Percentiles rank a stretch among this genome's conserved stretches.
phyloP scores from a whole-genome alignment of 2,113 vertebrate genomes.

The Bubo bubo region DNA sequence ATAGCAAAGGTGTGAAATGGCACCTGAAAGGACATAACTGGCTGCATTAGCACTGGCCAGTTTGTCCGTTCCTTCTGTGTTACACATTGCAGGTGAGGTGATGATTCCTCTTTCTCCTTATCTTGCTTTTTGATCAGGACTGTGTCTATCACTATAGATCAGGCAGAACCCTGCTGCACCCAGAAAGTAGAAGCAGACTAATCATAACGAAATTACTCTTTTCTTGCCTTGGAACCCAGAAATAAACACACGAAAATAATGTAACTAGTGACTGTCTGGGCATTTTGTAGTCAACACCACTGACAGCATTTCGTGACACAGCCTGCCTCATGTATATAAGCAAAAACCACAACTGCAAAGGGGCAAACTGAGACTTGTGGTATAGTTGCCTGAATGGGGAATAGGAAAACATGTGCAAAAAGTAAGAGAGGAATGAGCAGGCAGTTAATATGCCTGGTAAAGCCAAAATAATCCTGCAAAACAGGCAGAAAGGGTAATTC shows the following conservation, averaged over 20 bases:
- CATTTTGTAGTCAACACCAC: not conserved
- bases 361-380: not conserved
- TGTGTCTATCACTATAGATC: no score
- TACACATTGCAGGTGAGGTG: no score
- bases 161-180: not conserved
- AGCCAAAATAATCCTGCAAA: not conserved
- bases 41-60: not conserved
- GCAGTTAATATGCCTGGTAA: not conserved
- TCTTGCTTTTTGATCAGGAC: not conserved
- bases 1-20: not conserved
- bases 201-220: not conserved
- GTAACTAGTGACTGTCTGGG: no score
- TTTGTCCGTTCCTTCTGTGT: not conserved
- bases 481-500: not conserved
- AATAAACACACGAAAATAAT: not conserved
- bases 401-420: not conserved
- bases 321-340: not conserved
- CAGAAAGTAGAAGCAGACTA: not conserved
- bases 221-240: not conserved
- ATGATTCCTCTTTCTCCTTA: not conserved
- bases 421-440: not conserved
- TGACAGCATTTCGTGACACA: accelerated
- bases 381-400: not conserved
- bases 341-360: not conserved
- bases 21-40: not conserved